Base-by-base conservation (phyloP, 2,888 invertebrate species). In the Tillus elongatus region DNA sequence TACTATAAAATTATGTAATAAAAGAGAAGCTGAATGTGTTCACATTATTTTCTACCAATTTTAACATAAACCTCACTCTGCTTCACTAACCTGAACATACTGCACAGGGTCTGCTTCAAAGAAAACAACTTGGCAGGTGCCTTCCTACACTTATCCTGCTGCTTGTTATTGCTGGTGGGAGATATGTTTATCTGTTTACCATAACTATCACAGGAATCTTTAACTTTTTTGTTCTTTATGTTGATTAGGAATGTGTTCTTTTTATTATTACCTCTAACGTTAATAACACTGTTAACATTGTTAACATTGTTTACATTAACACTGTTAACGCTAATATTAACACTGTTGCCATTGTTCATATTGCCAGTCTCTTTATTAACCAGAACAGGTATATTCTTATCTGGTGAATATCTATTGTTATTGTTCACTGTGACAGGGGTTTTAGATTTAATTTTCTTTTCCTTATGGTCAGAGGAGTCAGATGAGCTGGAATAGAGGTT, bases 91-190 rank as follows among this genome's bases (percentile, higher is more conserved):
- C n/a, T n/a, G 63, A 88, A 88, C 62, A 88, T 77, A 66, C 84
- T 87, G 63, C 87, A 88, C 56, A 89, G 74, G 32, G 85, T 85
- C 60, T 87, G 86, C 63, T 87, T 88, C 41, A 88, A 72, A 3
- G 85, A 82, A 57, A 86, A 76, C 50, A 83, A 73, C 47, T 70
- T 67, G 36, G 72, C 70, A 4, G 73, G 73, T 9, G 79, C 75
- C 62, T 82, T 81, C 57, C 82, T 82, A 43, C 69, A 60, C 41
- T 70, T 69, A 3, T 60, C 62, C 4, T 69, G 67, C 8, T n/a
- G n/a, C n/a, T 61, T 60, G 37, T 60, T 64, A 3, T 42, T 52
- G 9, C 47, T 49, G 2, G 52, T 47, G 33, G 50, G 46, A 10
- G 49, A 46, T 26, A 50, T 40, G 13, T 36, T 41, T 36, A 68